These are phyloP conservation scores for Tapirus indicus DNA, from an alignment of 2,797 vertebrate species.

Conservation along the genomic window DNA sequence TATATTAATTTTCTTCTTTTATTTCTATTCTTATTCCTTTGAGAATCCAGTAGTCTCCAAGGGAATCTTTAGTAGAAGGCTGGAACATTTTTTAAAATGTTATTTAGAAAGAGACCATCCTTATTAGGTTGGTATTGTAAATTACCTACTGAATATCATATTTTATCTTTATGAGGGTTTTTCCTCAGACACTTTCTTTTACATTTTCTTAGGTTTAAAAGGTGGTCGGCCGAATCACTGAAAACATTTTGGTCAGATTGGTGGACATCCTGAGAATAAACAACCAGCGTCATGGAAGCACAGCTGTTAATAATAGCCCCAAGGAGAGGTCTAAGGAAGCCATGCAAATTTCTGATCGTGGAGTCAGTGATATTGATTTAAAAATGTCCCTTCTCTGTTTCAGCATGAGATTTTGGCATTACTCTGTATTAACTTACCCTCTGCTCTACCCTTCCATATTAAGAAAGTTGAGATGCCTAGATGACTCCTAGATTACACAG, in stretches of 20 bases:
- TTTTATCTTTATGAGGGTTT: neutral
- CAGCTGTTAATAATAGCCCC: neutral
- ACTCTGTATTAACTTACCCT: neutral
- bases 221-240: neutral
- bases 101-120: neutral
- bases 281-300: neutral
- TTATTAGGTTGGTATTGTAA: neutral
- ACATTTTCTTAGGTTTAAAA: neutral
- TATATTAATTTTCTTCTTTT: neutral
- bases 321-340: neutral
- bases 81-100: neutral
- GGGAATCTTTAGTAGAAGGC: neutral
- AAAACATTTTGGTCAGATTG: neutral
- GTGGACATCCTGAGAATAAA: neutral
- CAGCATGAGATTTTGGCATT: neutral
- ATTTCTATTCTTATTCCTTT: slow-evolving; percentile 8
- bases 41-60: neutral
- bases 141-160: neutral
- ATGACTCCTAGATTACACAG: neutral
- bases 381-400: neutral
- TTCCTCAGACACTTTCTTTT: neutral
- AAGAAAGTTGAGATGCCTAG: neutral
- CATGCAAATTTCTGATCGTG: neutral
- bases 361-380: neutral
- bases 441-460: too few relatives aligned